Evolutionary conservation across 2,888 invertebrate genomes (phyloP), one percentile per base, ranked within the genome.

Genomic region (Dendrolimus pini): DNA sequence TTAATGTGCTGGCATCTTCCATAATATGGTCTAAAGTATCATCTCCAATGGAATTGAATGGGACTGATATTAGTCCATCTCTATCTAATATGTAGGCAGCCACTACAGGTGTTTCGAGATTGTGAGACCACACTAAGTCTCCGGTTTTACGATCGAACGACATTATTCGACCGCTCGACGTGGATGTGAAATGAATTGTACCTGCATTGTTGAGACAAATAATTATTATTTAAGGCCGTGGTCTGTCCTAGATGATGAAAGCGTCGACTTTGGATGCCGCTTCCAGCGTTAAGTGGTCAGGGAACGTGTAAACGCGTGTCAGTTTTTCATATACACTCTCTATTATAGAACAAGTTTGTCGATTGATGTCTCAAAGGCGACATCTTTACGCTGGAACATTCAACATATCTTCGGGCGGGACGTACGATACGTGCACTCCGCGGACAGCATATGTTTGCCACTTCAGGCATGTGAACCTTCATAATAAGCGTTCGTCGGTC

Each of bases 31-130:
- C 92, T 59, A 98, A 91, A 0, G 98, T 97, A 69, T 96, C 95
- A 67, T 97, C 96, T 0, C 97, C 97, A 54, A 98, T 94, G 42
- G 96, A 96, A 56, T 96, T 96, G 82, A 98, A 97, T 0, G 98
- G 98, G 55, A 97, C 93, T 58, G 95, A 94, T 54, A 96, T 91
- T 56, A 98, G 92, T 1, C 96, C 96, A 56, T 95, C 95, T 18
- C 93, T 92, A 64, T 94, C 94, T 58, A 96, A 83, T 13, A 95
- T 83, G 79, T 98, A 99, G 62, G 97, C 94, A 0, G 97, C 98
- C 55, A 99, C 96, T 0, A 99, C 95, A 0, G 99, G 98, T 54
- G 97, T 97, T 58, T 94, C 94, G 53, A 97, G 93, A 80, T 98
- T 95, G 55, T 93, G 93, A 64, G 96, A 94, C 99, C 99, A 99